phyloP scores from a whole-genome alignment of 2,113 vertebrate genomes.

The Bubalus kerabau region DNA sequence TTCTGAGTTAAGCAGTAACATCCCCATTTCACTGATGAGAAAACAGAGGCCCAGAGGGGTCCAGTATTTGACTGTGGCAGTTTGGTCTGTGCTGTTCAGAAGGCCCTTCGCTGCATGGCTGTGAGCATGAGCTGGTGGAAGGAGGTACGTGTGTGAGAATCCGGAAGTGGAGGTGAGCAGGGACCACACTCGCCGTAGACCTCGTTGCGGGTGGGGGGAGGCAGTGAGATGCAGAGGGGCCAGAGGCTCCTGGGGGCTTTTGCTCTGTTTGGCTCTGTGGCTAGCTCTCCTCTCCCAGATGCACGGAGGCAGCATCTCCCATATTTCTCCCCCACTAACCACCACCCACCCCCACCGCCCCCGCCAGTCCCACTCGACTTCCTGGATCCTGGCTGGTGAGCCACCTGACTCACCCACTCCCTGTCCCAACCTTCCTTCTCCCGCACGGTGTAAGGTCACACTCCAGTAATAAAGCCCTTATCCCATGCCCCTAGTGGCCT shows the following conservation, averaged over 20 bases:
- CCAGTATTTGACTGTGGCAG: neutral
- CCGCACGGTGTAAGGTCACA: neutral
- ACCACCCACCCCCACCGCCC: neutral
- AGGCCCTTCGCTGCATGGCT: too few relatives aligned
- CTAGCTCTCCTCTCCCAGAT: neutral
- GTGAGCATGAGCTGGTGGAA: neutral
- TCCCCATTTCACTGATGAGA: neutral
- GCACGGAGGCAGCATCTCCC: neutral
- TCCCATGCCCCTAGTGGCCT: neutral
- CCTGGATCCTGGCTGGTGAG: neutral
- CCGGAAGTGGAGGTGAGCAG: neutral
- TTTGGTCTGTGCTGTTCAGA: neutral
- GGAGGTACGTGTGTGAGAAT: accelerated
- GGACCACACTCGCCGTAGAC: too few relatives aligned
- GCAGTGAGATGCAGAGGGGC: neutral
- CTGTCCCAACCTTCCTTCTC: neutral
- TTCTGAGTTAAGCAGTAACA: neutral
- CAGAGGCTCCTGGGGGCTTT: neutral
- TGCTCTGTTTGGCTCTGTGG: neutral
- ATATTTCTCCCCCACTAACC: neutral
- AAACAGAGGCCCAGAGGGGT: neutral
- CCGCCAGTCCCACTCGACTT: neutral
- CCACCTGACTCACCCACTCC: neutral
- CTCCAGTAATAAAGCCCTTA: neutral
- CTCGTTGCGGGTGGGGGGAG: neutral